phyloP scores from a whole-genome alignment of 2,797 vertebrate species.

The Chloroceryle amazona region DNA sequence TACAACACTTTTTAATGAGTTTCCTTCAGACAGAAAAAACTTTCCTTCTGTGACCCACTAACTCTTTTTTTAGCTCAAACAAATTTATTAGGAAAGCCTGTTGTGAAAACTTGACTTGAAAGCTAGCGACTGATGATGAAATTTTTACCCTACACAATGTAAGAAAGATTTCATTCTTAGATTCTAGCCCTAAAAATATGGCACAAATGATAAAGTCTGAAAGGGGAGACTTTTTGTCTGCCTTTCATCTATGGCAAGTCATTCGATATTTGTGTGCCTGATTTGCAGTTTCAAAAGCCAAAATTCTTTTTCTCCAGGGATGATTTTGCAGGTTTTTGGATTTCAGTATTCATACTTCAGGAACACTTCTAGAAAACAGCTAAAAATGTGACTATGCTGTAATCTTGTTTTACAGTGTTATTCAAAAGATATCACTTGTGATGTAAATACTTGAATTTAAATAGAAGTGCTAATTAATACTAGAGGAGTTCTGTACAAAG shows the following conservation, averaged over 20 bases:
- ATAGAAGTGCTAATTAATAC: not conserved
- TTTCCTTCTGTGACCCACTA: not conserved
- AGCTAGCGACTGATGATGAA: not conserved
- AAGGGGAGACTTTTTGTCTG: not conserved
- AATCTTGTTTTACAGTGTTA: not conserved
- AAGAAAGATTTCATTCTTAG: not conserved
- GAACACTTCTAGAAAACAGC: not conserved
- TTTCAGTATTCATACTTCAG: not conserved
- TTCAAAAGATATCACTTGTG: not conserved
- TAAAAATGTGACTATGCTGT: not conserved
- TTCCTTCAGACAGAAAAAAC: not conserved
- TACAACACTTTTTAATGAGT: not conserved
- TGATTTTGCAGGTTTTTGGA: not conserved
- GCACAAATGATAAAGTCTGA: not conserved
- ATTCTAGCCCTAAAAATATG: not conserved
- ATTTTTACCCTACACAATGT: not conserved
- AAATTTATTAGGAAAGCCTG: not conserved
- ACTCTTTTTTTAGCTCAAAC: not conserved
- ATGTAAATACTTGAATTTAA: not conserved
- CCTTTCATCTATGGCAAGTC: not conserved
- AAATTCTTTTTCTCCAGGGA: not conserved
- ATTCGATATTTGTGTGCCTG: not conserved
- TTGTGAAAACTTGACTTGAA: not conserved
- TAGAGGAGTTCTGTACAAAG: not conserved
- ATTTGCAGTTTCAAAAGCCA: not conserved